These are phyloP conservation scores for Indri indri DNA, from an alignment of 2,113 vertebrate species.

Conservation along the genomic window DNA sequence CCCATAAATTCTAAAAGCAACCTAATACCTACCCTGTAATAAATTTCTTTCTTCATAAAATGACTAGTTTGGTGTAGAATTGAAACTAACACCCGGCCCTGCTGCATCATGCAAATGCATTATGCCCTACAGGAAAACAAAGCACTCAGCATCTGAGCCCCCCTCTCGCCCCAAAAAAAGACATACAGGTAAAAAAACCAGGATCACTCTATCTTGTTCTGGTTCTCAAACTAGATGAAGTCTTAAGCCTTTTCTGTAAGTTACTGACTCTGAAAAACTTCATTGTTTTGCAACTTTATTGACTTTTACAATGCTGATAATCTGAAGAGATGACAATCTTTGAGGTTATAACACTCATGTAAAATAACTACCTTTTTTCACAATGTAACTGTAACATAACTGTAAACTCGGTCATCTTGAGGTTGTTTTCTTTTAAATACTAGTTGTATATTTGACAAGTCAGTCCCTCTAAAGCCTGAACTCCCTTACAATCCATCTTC, in stretches of 20 bases:
- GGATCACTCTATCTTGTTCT: neutral
- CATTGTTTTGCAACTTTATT: neutral
- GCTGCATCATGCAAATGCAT: neutral
- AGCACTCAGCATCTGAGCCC: neutral
- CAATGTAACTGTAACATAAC: neutral
- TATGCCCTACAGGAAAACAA: neutral
- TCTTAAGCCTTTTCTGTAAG: neutral
- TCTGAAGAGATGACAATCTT: neutral
- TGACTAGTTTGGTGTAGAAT: neutral
- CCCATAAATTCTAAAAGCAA: constrained; percentile 5
- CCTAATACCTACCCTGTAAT: neutral
- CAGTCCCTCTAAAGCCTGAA: neutral
- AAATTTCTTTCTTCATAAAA: constrained; percentile 15
- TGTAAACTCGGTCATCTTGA: neutral
- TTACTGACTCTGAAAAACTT: neutral
- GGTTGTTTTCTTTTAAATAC: neutral
- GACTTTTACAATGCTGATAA: neutral
- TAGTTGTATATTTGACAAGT: neutral
- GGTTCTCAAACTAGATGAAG: neutral
- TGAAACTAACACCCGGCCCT: neutral
- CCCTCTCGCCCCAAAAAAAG: neutral
- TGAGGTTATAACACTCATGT: neutral
- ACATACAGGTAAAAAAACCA: neutral
- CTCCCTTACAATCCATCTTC: neutral
- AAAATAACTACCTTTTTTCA: neutral